Evolutionary conservation across 1,140 invertebrate species (phyloP).

Genomic region (Drosophila baimaii): DNA sequence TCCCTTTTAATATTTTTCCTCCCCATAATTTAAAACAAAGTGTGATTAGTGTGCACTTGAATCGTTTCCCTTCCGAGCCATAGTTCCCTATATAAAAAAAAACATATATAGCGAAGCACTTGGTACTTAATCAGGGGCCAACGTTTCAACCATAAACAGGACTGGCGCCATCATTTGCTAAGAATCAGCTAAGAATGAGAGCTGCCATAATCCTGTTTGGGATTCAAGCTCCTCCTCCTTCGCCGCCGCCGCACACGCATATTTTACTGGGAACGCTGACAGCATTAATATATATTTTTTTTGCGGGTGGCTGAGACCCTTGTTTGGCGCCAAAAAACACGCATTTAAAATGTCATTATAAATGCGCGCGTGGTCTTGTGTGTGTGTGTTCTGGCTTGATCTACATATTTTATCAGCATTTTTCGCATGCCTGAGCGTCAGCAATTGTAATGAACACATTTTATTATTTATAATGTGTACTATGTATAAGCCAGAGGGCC

Average conservation of each 20-base stretch:
- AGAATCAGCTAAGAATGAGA: constrained; percentile 14
- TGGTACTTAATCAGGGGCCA: constrained; percentile 48
- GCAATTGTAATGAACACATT: constrained; percentile 75
- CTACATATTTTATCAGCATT: constrained; percentile 75
- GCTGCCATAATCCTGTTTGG: constrained; percentile 32
- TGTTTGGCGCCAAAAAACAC: constrained; percentile 61
- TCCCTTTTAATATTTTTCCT: constrained; percentile 6
- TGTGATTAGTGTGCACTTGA: constrained; percentile 20
- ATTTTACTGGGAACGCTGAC: constrained; percentile 55
- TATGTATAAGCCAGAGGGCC: constrained; percentile 4
- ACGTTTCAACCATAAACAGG: constrained; percentile 55
- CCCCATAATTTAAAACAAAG: constrained; percentile 11
- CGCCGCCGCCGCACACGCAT: constrained; percentile 29
- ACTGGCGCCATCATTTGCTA: constrained; percentile 59
- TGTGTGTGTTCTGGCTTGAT: constrained; percentile 35
- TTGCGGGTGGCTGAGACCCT: constrained; percentile 25
- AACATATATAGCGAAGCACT: constrained; percentile 29
- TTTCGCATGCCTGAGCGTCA: constrained; percentile 72
- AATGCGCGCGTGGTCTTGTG: constrained; percentile 68
- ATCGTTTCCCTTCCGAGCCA: not conserved
- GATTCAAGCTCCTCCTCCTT: constrained; percentile 6
- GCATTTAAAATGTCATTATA: constrained; percentile 79
- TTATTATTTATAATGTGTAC: constrained; percentile 71
- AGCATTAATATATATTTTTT: constrained; percentile 59
- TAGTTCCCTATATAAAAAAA: not conserved